Evolutionary conservation across 2,113 vertebrate genomes (phyloP).

Genomic region (Corynorhinus townsendii): DNA sequence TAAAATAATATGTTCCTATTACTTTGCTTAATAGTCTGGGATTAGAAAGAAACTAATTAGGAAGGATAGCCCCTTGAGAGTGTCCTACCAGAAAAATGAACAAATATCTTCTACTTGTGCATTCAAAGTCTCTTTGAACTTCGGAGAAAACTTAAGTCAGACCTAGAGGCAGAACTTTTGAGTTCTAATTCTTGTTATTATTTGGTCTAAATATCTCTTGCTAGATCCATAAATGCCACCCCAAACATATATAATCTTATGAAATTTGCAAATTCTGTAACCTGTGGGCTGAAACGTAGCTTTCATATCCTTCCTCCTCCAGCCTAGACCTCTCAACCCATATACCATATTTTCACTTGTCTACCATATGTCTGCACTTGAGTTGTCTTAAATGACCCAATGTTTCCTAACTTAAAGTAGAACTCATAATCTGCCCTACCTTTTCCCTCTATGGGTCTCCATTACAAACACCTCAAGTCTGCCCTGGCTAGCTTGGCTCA

Average conservation of each 20-base stretch:
- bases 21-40: background rate
- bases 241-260: background rate
- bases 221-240: background rate
- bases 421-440: background rate
- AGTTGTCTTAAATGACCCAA: background rate
- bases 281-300: background rate
- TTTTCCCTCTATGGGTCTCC: background rate
- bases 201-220: conserved; percentile 10
- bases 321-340: background rate
- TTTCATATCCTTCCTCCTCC: background rate
- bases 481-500: too few relatives aligned
- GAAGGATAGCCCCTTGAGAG: background rate
- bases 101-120: background rate
- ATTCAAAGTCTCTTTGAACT: conserved; percentile 5
- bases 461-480: background rate
- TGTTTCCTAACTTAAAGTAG: background rate
- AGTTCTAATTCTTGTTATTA: background rate
- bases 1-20: background rate
- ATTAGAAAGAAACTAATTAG: background rate
- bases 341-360: background rate
- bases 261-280: background rate
- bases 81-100: background rate
- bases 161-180: background rate
- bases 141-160: background rate
- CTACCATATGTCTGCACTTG: background rate